These are phyloP conservation scores for Octodonta nipae DNA, from an alignment of 2,888 invertebrate species.

Conservation along the genomic window DNA sequence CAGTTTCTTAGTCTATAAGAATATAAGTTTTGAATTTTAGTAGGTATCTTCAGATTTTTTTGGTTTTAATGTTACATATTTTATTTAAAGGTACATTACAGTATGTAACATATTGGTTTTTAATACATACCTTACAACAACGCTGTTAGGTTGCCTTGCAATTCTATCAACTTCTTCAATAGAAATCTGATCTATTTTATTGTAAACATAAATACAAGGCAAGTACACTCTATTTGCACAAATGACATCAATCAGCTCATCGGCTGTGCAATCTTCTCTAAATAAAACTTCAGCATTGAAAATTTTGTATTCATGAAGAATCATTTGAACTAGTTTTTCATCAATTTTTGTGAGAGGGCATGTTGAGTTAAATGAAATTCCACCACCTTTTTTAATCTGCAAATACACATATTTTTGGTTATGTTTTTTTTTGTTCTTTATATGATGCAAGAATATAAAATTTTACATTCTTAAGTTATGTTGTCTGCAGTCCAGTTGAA, in stretches of 20 bases:
- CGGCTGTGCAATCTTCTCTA: constrained; percentile 87
- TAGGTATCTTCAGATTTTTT: too few species aligned
- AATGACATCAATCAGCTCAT: constrained; percentile 97
- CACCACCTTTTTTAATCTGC: constrained; percentile 86
- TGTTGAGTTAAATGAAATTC: constrained; percentile 92
- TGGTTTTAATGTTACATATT: too few species aligned
- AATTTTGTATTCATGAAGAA: constrained; percentile 96
- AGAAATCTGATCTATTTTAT: constrained; percentile 99
- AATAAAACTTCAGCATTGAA: constrained; percentile 92
- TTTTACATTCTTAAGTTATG: too few species aligned
- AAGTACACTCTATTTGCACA: constrained; percentile 89
- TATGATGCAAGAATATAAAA: constrained; percentile 3
- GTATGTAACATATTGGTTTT: too few species aligned
- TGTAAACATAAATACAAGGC: constrained; percentile 96
- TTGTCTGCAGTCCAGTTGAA: too few species aligned
- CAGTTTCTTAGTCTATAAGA: too few species aligned
- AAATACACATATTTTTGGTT: constrained; percentile 1
- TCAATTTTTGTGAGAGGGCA: constrained; percentile 83
- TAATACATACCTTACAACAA: constrained; percentile 73
- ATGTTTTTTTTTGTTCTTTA: constrained; percentile 1
- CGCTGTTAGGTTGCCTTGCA: constrained; percentile 73
- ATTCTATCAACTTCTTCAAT: constrained; percentile 95
- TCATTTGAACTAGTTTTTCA: constrained; percentile 95
- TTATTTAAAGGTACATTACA: too few species aligned
- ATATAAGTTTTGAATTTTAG: too few species aligned